phyloP scores from a whole-genome alignment of 2,113 vertebrate genomes.

The Perccottus glenii region DNA sequence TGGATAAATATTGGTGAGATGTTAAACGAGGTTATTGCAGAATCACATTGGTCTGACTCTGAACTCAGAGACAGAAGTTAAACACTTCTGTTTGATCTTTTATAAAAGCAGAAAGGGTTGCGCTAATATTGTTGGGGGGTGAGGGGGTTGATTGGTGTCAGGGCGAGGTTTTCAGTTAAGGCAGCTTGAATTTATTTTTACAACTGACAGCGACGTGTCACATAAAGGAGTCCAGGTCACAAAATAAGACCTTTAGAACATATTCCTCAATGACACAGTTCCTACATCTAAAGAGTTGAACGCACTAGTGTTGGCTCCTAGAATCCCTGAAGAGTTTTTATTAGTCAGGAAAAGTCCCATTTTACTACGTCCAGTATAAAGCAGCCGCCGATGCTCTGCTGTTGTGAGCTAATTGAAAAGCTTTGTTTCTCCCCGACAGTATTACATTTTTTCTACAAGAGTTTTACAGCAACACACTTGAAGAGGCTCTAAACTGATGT shows the following conservation, averaged over 20 bases:
- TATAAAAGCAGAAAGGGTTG: no score
- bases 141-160: no score
- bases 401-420: neutral
- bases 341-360: neutral
- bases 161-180: no score
- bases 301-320: no score
- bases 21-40: no score
- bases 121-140: no score
- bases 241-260: no score
- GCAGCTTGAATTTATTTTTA: neutral
- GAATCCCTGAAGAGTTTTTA: neutral
- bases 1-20: no score
- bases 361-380: neutral
- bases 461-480: neutral
- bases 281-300: no score
- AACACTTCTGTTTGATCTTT: no score
- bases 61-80: no score
- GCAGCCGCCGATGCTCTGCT: neutral
- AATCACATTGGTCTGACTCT: no score
- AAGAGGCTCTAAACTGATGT: constrained; percentile 9
- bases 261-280: neutral
- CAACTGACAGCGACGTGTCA: neutral
- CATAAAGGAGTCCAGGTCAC: neutral
- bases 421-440: constrained; percentile 8
- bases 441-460: constrained; percentile 3